phyloP scores from a whole-genome alignment of 2,888 invertebrate species.

The Drosophila recens region DNA sequence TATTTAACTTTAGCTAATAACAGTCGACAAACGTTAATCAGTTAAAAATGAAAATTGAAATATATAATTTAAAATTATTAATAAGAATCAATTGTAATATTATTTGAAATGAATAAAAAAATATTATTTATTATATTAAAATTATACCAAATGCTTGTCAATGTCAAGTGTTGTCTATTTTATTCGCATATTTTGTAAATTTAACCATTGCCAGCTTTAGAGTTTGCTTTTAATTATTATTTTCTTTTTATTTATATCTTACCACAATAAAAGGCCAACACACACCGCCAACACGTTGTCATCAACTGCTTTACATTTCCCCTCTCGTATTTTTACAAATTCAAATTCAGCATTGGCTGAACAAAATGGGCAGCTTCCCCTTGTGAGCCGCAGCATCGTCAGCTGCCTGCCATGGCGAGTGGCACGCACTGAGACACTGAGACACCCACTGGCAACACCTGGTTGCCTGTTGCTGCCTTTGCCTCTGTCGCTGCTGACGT shows the following conservation, averaged over 20 bases:
- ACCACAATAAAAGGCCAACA: conserved; percentile 11
- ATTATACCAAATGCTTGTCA: no score
- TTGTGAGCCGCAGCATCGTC: conserved; percentile 22
- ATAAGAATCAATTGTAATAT: no score
- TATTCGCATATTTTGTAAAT: no score
- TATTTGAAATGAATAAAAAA: no score
- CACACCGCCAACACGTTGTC: conserved; percentile 1
- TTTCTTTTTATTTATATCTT: neutral
- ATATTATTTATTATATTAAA: no score
- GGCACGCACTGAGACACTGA: neutral
- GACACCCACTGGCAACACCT: conserved; percentile 42
- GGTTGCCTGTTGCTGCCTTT: conserved; percentile 66
- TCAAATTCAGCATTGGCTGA: conserved; percentile 31
- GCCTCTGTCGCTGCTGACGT: conserved; percentile 12
- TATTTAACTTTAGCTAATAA: no score
- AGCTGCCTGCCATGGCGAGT: conserved; percentile 2
- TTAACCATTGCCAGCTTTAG: no score
- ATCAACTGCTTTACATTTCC: conserved; percentile 14
- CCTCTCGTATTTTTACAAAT: conserved; percentile 1
- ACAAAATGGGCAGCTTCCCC: conserved; percentile 24
- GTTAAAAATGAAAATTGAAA: no score
- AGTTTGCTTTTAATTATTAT: no score
- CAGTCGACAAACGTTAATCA: no score
- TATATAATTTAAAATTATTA: no score
- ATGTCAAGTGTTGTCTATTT: neutral